Conservation (phyloP, 2,113 vertebrate genomes). For the Rissa tridactyla region DNA sequence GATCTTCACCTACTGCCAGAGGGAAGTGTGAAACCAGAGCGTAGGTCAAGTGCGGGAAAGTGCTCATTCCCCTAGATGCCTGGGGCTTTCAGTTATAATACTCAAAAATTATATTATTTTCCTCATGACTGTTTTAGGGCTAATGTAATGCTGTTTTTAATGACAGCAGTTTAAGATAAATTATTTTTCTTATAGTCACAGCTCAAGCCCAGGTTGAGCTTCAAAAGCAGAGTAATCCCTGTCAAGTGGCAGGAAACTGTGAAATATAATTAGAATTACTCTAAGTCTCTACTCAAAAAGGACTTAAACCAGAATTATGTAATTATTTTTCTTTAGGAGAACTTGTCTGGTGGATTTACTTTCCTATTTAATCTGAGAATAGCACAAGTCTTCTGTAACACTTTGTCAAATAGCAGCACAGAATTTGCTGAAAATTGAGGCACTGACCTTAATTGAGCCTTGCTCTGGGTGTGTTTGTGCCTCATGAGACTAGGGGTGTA, state of each 20-base stretch:
- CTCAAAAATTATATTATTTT: neutral
- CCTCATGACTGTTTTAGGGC: neutral
- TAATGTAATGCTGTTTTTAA: slow-evolving; percentile 1
- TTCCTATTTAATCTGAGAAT: neutral
- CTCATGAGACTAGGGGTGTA: neutral
- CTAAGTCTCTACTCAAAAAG: neutral
- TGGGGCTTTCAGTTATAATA: neutral
- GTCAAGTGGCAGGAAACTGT: neutral
- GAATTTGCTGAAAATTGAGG: neutral
- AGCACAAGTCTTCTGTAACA: neutral
- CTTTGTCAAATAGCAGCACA: neutral
- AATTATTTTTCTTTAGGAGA: slow-evolving; percentile 36
- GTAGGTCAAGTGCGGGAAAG: neutral
- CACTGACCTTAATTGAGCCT: neutral
- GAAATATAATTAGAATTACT: slow-evolving; percentile 39
- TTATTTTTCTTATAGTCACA: neutral
- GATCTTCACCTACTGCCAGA: neutral
- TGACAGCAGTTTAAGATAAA: neutral
- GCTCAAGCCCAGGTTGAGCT: neutral
- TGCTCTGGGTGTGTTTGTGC: neutral
- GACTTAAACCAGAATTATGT: neutral
- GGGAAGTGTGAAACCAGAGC: neutral
- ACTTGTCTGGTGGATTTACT: neutral
- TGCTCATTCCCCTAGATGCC: neutral
- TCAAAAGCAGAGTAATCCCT: neutral